A percentile compares a stretch with the other conserved stretches of the same genome.
Conservation (phyloP, 2,888 invertebrate genomes). For the Poecilus cupreus region DNA sequence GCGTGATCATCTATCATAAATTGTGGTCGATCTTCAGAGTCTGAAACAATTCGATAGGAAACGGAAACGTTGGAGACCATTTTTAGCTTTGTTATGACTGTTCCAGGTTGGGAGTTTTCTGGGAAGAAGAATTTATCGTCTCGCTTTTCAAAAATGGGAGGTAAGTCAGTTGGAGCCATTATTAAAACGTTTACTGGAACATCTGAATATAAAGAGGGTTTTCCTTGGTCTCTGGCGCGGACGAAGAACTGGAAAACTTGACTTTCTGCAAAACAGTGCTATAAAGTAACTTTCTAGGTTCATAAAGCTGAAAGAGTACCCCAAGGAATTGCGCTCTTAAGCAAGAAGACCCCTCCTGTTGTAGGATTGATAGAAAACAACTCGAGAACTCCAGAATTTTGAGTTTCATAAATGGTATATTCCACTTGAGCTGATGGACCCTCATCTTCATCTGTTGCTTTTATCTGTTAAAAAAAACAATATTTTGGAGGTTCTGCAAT, state of each 20-base stretch:
- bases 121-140: conserved; percentile 86
- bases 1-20: conserved; percentile 85
- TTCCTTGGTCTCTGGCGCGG: conserved; percentile 88
- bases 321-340: conserved; percentile 77
- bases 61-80: conserved; percentile 79
- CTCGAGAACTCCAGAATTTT: conserved; percentile 78
- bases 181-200: conserved; percentile 89
- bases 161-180: conserved; percentile 80
- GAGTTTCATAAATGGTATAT: conserved; percentile 86
- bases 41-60: conserved; percentile 79
- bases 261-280: conserved; percentile 76
- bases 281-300: neutral
- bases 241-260: conserved; percentile 92
- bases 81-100: conserved; percentile 81
- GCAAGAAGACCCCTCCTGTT: conserved; percentile 84
- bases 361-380: conserved; percentile 84
- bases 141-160: conserved; percentile 85
- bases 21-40: conserved; percentile 76
- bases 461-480: conserved; percentile 76
- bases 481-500: too few species aligned
- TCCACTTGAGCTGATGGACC: conserved; percentile 82
- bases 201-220: conserved; percentile 84
- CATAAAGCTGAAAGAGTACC: too few species aligned
- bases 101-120: conserved; percentile 84
- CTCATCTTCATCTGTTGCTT: conserved; percentile 87